These are phyloP conservation scores for Trichosurus vulpecula DNA, from an alignment of 2,797 vertebrate species.

Conservation along the genomic window DNA sequence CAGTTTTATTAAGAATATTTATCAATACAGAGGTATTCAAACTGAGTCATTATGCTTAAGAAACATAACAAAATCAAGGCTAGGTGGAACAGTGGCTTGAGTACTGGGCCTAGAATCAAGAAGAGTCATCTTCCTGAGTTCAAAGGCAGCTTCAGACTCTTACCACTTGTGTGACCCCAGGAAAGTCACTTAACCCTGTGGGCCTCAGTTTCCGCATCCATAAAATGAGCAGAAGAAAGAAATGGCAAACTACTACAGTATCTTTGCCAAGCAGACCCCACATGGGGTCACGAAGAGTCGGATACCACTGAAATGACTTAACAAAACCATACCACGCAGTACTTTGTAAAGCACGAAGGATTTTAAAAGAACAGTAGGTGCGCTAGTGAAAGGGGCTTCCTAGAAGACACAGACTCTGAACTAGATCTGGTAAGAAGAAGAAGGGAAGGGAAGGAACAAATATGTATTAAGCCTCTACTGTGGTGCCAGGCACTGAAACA, in stretches of 20 bases:
- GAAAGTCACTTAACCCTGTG: background rate
- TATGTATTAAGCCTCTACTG: background rate
- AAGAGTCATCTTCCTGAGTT: too few relatives aligned
- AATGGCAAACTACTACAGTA: too few relatives aligned
- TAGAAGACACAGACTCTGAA: conserved; percentile 52
- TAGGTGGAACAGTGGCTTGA: too few relatives aligned
- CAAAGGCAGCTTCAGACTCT: too few relatives aligned
- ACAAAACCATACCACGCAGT: background rate
- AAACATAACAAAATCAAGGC: too few relatives aligned
- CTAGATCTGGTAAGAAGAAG: conserved; percentile 35
- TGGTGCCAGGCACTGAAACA: too few relatives aligned
- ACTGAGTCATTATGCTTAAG: too few relatives aligned
- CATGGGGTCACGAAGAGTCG: too few relatives aligned
- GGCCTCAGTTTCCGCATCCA: background rate
- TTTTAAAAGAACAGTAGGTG: conserved; percentile 61
- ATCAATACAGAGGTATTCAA: background rate
- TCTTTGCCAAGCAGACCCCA: too few relatives aligned
- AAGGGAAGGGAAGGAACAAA: background rate
- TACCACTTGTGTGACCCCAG: too few relatives aligned
- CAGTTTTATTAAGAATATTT: background rate
- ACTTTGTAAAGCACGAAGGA: conserved; percentile 52
- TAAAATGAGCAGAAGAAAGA: background rate
- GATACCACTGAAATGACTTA: too few relatives aligned
- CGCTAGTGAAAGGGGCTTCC: conserved; percentile 36
- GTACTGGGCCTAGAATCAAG: too few relatives aligned